Base-by-base conservation (phyloP, 2,113 vertebrate species). In the Lucifuga dentata region DNA sequence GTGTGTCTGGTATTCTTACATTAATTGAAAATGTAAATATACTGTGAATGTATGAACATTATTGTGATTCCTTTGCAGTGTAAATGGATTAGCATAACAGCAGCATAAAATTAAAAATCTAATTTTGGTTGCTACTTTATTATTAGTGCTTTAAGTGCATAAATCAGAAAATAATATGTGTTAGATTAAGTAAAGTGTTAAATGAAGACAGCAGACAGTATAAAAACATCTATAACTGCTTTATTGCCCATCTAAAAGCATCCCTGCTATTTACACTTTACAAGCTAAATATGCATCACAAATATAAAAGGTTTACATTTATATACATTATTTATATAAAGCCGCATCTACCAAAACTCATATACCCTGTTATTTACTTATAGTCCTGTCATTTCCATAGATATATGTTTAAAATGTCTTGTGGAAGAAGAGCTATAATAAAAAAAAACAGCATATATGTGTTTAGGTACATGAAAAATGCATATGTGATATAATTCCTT, bases 181-280 rank as follows among this genome's bases (percentile, higher is more conserved):
- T n/a, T n/a, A n/a, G n/a, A n/a, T n/a, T n/a, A n/a, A n/a, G n/a
- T n/a, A n/a, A n/a, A n/a, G n/a, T 8, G 40, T 10, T 21, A 69
- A 88, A 73, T 62, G 12, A 88, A 9, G 53, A 76, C 65, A 45
- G 60, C 46, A 79, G 43, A 72, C 78, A 40, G 63, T 86, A 73
- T 89, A 84, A 88, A 93, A 93, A 93, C 84, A 81, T 90, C 82
- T 92, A 89, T 55, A 90, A 87, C 92, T 86, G 89, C 84, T 94
- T 94, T 92, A 93, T 91, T 93, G 84, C 63, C 88, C 90, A 92
- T 90, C 89, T 92, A 92, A 91, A 92, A 85, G 73, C 80, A 81
- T 84, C 83, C 85, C 71, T 82, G 77, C 89, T 94, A 93, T 94
- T 90, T 93, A 94, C 93, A 94, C 87, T 93, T 91, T 92, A 90